Percentiles rank a stretch among this genome's conserved stretches.
Evolutionary conservation across 2,888 invertebrate species (phyloP).

Genomic region (Ernsta delagoae): DNA sequence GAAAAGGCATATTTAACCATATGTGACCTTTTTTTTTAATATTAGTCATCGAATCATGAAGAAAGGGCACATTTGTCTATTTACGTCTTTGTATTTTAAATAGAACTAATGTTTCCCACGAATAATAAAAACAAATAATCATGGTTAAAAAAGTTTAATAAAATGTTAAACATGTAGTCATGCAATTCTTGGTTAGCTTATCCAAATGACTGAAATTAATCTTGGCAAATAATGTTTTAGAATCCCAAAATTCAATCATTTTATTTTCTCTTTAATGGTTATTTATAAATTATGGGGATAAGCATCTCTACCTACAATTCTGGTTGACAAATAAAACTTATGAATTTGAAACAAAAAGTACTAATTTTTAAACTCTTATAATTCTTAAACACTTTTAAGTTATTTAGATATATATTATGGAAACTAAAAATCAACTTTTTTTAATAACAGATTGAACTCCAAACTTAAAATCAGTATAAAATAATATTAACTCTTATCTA

Average conservation of each 20-base stretch:
- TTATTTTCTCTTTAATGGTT: background rate
- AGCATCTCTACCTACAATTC: constrained; percentile 1
- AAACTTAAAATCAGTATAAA: background rate
- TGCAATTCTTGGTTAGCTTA: constrained; percentile 2
- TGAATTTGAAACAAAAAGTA: constrained; percentile 4
- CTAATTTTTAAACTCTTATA: constrained; percentile 4
- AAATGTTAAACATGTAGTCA: background rate
- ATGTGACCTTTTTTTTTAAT: constrained; percentile 7
- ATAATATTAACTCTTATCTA: background rate
- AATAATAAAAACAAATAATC: constrained; percentile 3
- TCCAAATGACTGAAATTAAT: constrained; percentile 2
- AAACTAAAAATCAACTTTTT: background rate
- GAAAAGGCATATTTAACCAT: constrained; percentile 7
- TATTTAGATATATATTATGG: background rate
- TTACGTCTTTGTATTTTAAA: background rate
- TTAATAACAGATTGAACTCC: constrained; percentile 11
- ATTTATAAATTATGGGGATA: constrained; percentile 4
- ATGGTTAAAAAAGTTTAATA: constrained; percentile 6
- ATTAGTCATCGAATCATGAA: background rate
- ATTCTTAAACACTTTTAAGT: constrained; percentile 2
- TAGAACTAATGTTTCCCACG: background rate
- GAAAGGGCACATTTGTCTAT: constrained; percentile 7
- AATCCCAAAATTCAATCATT: background rate
- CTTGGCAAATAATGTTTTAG: background rate
- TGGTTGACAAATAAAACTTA: constrained; percentile 6